Evolutionary conservation across 2,113 vertebrate genomes (phyloP).

Genomic region (Microcebus griseorufus): DNA sequence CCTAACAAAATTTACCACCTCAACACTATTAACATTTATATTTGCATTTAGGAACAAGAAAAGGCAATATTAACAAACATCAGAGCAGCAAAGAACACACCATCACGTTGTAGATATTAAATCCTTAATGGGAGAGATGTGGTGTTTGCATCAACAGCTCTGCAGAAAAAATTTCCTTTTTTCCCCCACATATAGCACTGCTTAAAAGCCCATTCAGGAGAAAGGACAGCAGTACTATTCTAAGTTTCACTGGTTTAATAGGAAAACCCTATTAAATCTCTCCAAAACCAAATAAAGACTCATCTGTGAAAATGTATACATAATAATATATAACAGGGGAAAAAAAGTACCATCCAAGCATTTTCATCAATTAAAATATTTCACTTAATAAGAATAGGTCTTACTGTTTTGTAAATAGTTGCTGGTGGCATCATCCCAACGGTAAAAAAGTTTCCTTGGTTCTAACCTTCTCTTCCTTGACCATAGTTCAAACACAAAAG

Average conservation of each 20-base stretch:
- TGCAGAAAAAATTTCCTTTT: background rate
- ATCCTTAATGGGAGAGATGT: background rate
- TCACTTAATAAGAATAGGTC: background rate
- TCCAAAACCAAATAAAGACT: background rate
- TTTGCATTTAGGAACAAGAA: background rate
- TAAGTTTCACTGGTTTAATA: background rate
- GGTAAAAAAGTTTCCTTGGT: background rate
- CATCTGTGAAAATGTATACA: background rate
- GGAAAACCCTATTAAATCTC: background rate
- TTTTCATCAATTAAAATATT: background rate
- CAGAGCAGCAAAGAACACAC: background rate
- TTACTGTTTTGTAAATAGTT: slow-evolving; percentile 11
- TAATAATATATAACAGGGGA: background rate
- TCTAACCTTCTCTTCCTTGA: background rate
- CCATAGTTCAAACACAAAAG: background rate
- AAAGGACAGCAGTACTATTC: background rate
- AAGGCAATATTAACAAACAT: background rate
- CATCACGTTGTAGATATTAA: background rate
- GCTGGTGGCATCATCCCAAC: background rate
- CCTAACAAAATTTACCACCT: background rate
- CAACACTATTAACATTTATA: background rate
- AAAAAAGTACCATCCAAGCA: background rate
- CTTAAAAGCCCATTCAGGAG: background rate
- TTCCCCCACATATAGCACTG: background rate
- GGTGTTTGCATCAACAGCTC: background rate